Percentiles rank a stretch among this genome's conserved stretches.
These are phyloP conservation scores for Chiropotes sagulatus DNA, from an alignment of 2,797 vertebrate genomes.

Conservation along the genomic window DNA sequence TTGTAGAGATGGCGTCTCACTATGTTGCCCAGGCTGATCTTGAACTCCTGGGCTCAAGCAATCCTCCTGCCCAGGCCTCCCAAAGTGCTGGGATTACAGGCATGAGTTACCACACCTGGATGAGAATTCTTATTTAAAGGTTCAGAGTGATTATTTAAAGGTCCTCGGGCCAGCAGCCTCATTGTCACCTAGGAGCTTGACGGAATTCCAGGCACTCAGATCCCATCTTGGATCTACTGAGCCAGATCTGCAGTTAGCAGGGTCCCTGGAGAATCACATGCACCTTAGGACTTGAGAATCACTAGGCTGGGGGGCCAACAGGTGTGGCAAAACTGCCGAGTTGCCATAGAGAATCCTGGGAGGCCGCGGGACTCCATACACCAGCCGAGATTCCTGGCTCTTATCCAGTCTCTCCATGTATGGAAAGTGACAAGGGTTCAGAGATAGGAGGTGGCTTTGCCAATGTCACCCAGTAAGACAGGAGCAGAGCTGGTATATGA, in stretches of 20 bases:
- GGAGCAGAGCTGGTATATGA: not conserved
- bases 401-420: not conserved
- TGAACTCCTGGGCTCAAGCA: not conserved
- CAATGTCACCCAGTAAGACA: not conserved
- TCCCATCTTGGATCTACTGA: not conserved
- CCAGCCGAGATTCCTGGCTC: fast-evolving
- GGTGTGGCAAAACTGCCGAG: not conserved
- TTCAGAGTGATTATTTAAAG: not conserved
- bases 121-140: not conserved
- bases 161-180: not conserved
- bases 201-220: not conserved
- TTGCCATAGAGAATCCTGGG: not conserved
- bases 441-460: not conserved
- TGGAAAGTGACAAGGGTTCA: not conserved
- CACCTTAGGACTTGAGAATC: not conserved
- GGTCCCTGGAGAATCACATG: not conserved
- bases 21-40: not conserved
- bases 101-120: not conserved
- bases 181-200: not conserved
- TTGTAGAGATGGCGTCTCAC: not conserved
- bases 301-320: not conserved
- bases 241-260: not conserved
- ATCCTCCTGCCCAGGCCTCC: not conserved
- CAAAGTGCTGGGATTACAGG: not conserved
- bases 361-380: not conserved